Conservation (phyloP, 2,888 invertebrate genomes). For the Tineola bisselliella region DNA sequence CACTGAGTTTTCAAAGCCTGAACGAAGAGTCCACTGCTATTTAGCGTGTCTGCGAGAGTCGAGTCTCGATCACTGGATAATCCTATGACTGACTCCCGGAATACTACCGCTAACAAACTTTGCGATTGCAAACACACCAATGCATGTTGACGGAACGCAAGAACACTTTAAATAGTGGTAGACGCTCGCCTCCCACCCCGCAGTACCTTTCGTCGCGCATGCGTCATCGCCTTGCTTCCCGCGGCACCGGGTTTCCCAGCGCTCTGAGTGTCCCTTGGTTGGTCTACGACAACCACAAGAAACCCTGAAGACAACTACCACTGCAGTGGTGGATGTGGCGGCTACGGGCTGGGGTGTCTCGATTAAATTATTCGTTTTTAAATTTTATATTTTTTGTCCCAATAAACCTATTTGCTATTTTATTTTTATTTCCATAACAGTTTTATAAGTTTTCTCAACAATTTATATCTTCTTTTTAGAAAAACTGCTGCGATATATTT, state of each 20-base stretch:
- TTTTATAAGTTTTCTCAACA: no score
- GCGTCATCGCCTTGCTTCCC: slow-evolving; percentile 60
- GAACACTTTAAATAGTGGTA: slow-evolving; percentile 73
- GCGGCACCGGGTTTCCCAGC: slow-evolving; percentile 26
- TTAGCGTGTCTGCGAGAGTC: slow-evolving; percentile 66
- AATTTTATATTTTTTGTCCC: no score
- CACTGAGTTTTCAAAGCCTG: slow-evolving; percentile 59
- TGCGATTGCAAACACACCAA: slow-evolving; percentile 75
- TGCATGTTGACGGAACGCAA: slow-evolving; percentile 72
- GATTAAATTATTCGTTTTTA: no score
- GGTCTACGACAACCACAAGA: slow-evolving; percentile 15
- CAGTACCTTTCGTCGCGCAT: slow-evolving; percentile 68
- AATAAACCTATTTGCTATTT: no score
- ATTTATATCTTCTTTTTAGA: no score
- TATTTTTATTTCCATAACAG: no score
- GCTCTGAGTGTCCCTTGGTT: slow-evolving; percentile 20
- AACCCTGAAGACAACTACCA: background rate
- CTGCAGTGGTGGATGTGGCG: background rate
- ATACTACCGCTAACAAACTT: slow-evolving; percentile 70
- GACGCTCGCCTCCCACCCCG: slow-evolving; percentile 66
- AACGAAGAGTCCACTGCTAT: slow-evolving; percentile 62
- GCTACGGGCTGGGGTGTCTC: background rate
- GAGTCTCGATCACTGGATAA: slow-evolving; percentile 71
- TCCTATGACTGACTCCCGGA: slow-evolving; percentile 68
- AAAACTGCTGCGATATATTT: no score